Evolutionary conservation across 1,140 invertebrate species (phyloP).

Genomic region (Drosophila miranda): DNA sequence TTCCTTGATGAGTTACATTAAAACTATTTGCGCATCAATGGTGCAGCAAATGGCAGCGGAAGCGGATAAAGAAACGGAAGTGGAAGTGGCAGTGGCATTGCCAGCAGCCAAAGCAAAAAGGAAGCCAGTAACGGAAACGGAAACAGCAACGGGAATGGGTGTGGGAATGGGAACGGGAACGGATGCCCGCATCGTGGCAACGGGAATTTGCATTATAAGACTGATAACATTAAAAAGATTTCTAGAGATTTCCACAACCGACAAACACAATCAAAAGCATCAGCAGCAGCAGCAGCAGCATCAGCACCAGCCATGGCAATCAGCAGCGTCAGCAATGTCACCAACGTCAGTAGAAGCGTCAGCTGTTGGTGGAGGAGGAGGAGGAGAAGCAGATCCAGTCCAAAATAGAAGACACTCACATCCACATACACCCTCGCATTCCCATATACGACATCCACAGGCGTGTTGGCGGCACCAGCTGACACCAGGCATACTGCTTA

Average conservation of each 20-base stretch:
- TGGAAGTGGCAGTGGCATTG: not conserved
- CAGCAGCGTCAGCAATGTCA: conserved; percentile 31
- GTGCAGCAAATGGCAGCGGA: conserved; percentile 38
- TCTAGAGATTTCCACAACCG: conserved; percentile 68
- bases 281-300: conserved; percentile 20
- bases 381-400: conserved; percentile 4
- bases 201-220: conserved; percentile 82
- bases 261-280: conserved; percentile 40
- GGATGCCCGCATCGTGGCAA: conserved; percentile 59
- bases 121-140: conserved; percentile 9
- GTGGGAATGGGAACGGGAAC: conserved; percentile 31
- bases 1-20: conserved; percentile 73
- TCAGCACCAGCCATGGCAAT: conserved; percentile 32
- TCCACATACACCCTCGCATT: conserved; percentile 19
- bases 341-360: conserved; percentile 5
- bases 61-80: conserved; percentile 16
- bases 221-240: conserved; percentile 82
- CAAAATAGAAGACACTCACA: conserved; percentile 13
- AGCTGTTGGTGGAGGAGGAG: conserved; percentile 1
- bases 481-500: conserved; percentile 44
- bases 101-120: conserved; percentile 9
- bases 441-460: conserved; percentile 38
- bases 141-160: conserved; percentile 18
- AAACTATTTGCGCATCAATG: conserved; percentile 55
- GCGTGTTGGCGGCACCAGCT: conserved; percentile 44